Evolutionary conservation across 2,113 vertebrate species (phyloP).

Genomic region (Trogon melanurus): DNA sequence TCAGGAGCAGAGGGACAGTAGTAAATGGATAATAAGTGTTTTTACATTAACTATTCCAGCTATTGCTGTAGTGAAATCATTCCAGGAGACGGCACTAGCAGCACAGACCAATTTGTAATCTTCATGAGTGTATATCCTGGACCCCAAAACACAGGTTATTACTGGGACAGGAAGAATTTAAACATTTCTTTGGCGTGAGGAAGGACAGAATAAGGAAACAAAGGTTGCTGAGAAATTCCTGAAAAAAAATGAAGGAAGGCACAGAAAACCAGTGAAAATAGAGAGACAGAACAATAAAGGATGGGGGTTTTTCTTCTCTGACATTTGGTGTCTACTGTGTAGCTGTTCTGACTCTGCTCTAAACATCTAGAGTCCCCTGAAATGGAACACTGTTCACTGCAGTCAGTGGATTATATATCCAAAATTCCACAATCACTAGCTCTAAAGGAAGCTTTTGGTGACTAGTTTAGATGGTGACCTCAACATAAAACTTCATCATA

Average conservation of each 20-base stretch:
- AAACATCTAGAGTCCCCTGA: neutral
- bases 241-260: neutral
- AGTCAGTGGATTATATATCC: neutral
- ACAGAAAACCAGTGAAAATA: neutral
- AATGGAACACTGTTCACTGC: neutral
- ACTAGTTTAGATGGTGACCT: neutral
- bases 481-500: neutral
- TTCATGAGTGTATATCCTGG: neutral
- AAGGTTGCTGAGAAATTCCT: neutral
- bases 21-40: neutral
- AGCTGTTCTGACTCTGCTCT: neutral
- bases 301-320: neutral
- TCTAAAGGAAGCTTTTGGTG: neutral
- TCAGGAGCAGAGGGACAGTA: neutral
- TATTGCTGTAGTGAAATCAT: neutral
- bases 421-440: neutral
- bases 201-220: neutral
- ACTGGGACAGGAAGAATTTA: too few relatives aligned
- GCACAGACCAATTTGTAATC: neutral
- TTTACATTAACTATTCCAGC: neutral
- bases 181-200: too few relatives aligned
- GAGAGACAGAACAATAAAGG: neutral
- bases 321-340: neutral
- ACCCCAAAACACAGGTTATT: too few relatives aligned
- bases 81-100: neutral